phyloP scores from a whole-genome alignment of 2,797 vertebrate species.

The Poecilia velifera region DNA sequence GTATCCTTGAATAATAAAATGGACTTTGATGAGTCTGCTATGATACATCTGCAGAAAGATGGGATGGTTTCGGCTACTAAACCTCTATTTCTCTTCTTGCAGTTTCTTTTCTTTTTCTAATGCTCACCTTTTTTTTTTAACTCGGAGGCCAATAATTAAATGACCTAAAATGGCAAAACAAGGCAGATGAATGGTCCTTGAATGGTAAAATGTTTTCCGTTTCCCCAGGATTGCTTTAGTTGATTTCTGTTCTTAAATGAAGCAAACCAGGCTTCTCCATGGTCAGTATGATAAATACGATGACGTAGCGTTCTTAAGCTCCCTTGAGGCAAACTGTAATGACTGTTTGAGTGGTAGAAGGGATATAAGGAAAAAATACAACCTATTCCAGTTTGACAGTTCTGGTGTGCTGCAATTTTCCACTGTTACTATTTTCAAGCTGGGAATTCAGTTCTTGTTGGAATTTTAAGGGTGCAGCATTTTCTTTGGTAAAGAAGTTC shows the following conservation, averaged over 20 bases:
- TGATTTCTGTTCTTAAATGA: neutral
- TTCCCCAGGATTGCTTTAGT: neutral
- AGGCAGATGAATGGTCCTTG: neutral
- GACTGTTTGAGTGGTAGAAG: neutral
- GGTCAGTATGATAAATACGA: neutral
- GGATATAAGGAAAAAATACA: neutral
- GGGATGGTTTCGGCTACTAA: neutral
- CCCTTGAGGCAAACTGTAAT: neutral
- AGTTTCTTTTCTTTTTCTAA: neutral
- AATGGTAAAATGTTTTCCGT: neutral
- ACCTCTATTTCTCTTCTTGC: neutral
- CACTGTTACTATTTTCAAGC: neutral
- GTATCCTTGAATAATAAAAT: neutral
- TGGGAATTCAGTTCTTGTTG: neutral
- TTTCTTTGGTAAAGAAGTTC: neutral
- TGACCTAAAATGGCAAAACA: neutral
- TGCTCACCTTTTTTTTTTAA: neutral
- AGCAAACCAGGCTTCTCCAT: neutral
- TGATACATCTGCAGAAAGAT: neutral
- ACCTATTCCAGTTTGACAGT: neutral
- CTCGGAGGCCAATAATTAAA: neutral
- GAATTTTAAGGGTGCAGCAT: neutral
- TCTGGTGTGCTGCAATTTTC: neutral
- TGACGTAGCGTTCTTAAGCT: neutral
- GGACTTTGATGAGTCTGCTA: neutral